Base-by-base conservation (phyloP, 2,797 vertebrate genomes). In the Odontamblyopus lacepedii region DNA sequence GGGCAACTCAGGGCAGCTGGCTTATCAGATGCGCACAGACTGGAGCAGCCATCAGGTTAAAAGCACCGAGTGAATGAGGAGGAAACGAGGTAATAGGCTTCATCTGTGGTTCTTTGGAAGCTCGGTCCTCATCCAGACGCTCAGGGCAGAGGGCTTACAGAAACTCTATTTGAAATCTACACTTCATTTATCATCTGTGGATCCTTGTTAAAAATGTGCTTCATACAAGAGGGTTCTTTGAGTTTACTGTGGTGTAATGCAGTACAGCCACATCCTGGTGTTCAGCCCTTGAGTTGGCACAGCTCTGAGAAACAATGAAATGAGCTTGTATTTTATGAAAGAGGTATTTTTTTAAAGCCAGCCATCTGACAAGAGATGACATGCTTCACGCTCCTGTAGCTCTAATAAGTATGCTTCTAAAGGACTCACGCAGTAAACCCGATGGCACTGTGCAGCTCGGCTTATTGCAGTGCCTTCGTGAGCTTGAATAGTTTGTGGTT, bases 11-110 rank as follows among this genome's bases (percentile, higher is more conserved):
- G 63, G 55, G 13, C 41, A 66, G 78, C 72, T 63, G 35, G 38
- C 29, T 82, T 82, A 83, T 87, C 80, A 83, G 85, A 90, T 88
- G 85, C 82, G 77, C 30, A 27, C 71, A 76, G 76, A 73, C 69
- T 73, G 13, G 69, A 72, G 78, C 75, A 75, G 78, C 79, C 73
- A 74, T 80, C 81, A 87, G 79, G 75, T 85, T 90, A 85, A 86
- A 84, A 87, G 83, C 76, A 80, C 74, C 66, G 64, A 76, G 65
- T 72, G 74, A 90, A 85, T 71, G 78, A 87, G 85, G 85, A 80
- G 87, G 79, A 88, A 91, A 87, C 85, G 18, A 88, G 83, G 73
- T 87, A 81, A 90, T 89, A 82, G 63, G 77, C 63, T 79, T 76
- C 82, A 90, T 91, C 85, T 92, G 90, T 79, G 83, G 79, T 76